Conservation (phyloP, 2,888 invertebrate genomes). For the Nephrotoma appendiculata region DNA sequence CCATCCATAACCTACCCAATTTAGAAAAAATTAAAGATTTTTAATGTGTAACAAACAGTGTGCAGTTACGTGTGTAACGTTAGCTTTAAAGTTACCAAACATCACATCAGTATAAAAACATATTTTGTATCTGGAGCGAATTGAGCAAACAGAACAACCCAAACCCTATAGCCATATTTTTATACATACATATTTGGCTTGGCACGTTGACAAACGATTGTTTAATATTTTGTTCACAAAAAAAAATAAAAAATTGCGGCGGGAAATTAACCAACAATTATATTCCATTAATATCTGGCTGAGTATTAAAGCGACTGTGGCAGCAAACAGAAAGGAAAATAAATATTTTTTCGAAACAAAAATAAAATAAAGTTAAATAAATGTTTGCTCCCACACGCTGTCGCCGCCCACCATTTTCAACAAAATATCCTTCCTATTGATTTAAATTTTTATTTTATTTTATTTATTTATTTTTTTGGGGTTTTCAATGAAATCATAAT, state of each 20-base stretch:
- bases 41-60: no score
- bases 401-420: neutral
- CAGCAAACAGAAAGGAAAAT: neutral
- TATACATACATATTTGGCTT: neutral
- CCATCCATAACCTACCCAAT: no score
- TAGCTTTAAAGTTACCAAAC: no score
- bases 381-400: neutral
- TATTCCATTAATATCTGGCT: neutral
- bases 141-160: neutral
- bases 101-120: no score
- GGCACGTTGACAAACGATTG: neutral
- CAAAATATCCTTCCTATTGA: neutral
- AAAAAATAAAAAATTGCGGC: neutral
- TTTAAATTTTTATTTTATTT: neutral
- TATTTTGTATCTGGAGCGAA: neutral
- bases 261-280: neutral
- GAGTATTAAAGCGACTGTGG: neutral
- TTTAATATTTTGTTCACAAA: neutral
- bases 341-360: neutral
- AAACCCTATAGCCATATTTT: neutral
- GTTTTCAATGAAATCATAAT: neutral
- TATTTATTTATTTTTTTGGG: neutral
- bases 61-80: no score
- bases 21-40: no score
- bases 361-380: neutral